Percentiles rank a stretch among this genome's conserved stretches.
Evolutionary conservation across 2,888 invertebrate species (phyloP).

Genomic region (Drosophila demipolita): DNA sequence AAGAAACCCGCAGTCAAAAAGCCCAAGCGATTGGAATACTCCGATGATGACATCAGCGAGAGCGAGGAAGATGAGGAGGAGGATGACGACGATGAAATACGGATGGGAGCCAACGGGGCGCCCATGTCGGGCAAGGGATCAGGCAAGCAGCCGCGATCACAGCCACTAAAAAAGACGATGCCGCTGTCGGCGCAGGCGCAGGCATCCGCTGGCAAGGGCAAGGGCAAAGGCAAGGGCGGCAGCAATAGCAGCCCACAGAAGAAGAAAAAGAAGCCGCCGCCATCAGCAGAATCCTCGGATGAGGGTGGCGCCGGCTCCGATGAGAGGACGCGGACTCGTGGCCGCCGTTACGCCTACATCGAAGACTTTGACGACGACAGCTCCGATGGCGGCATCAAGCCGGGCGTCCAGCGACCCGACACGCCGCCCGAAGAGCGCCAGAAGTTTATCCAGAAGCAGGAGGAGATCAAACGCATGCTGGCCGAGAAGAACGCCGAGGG

Average conservation of each 20-base stretch:
- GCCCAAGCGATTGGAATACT: slow-evolving; percentile 78
- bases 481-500: slow-evolving; percentile 85
- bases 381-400: slow-evolving; percentile 85
- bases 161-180: slow-evolving; percentile 69
- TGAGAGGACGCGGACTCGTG: slow-evolving; percentile 85
- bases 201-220: slow-evolving; percentile 55
- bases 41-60: slow-evolving; percentile 83
- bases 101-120: slow-evolving; percentile 56
- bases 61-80: slow-evolving; percentile 88
- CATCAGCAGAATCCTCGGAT: slow-evolving; percentile 78
- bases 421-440: slow-evolving; percentile 85
- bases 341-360: slow-evolving; percentile 84
- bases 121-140: slow-evolving; percentile 77
- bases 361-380: slow-evolving; percentile 85
- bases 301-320: slow-evolving; percentile 89
- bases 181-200: slow-evolving; percentile 39
- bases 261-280: slow-evolving; percentile 72
- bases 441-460: slow-evolving; percentile 84
- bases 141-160: slow-evolving; percentile 81
- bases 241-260: slow-evolving; percentile 51
- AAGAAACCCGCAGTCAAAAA: slow-evolving; percentile 75
- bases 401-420: slow-evolving; percentile 85
- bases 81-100: slow-evolving; percentile 83
- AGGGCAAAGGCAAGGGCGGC: slow-evolving; percentile 67
- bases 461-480: slow-evolving; percentile 85